Percentiles rank a stretch among this genome's conserved stretches.
phyloP scores from a whole-genome alignment of 1,140 invertebrate species.

The Campoletis sonorensis region DNA sequence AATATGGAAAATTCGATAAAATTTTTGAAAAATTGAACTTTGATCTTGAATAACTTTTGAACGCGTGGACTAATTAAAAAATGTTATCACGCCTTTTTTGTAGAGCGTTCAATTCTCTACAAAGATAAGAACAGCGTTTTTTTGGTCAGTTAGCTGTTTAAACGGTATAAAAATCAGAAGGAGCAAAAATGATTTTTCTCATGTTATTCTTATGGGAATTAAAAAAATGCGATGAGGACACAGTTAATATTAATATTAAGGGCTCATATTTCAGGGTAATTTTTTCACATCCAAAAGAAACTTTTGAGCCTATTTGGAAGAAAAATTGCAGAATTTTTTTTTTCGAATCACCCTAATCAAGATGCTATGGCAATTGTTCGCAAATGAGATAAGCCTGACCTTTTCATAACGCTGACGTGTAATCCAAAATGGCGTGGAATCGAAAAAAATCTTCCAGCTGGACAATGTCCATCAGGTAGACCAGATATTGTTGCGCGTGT shows the following conservation, averaged over 20 bases:
- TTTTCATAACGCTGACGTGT: no score
- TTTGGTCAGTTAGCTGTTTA: not conserved
- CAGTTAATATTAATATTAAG: conserved; percentile 35
- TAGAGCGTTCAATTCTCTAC: conserved; percentile 5
- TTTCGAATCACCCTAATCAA: no score
- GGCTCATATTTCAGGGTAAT: conserved; percentile 7
- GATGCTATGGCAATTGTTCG: no score
- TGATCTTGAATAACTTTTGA: not conserved
- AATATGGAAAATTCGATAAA: not conserved
- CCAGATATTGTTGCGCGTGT: no score
- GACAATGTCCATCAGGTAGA: no score
- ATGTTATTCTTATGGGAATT: conserved; percentile 44
- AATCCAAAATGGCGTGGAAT: no score
- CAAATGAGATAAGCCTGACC: no score
- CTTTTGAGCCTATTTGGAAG: not conserved
- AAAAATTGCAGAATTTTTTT: no score
- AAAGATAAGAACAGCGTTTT: not conserved
- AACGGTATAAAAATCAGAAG: conserved; percentile 33
- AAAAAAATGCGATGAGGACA: conserved; percentile 17
- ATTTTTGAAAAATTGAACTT: not conserved
- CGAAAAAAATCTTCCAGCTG: no score
- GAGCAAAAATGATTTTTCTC: not conserved
- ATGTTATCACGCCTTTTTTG: not conserved
- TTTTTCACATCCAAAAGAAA: conserved; percentile 37
- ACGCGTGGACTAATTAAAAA: not conserved